Evolutionary conservation across 2,888 invertebrate genomes (phyloP).

Genomic region (Neuroscelio doddi): DNA sequence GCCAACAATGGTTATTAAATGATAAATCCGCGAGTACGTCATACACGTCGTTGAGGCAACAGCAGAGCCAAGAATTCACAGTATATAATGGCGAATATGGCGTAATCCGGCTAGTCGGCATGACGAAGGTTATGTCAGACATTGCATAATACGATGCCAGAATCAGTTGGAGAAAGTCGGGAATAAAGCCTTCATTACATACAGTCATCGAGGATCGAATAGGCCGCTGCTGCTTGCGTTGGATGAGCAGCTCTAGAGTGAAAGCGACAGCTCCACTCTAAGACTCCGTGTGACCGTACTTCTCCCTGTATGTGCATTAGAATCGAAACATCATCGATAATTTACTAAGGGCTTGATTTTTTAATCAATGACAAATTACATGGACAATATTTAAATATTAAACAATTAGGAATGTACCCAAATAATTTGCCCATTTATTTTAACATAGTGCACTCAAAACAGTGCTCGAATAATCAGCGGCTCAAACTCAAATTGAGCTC

Average conservation of each 20-base stretch:
- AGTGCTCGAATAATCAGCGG: too few species aligned
- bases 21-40: not conserved
- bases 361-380: too few species aligned
- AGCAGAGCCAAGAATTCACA: conserved; percentile 32
- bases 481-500: too few species aligned
- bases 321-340: conserved; percentile 18
- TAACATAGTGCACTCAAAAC: too few species aligned
- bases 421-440: too few species aligned
- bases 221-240: conserved; percentile 16
- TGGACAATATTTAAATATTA: too few species aligned
- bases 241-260: conserved; percentile 44
- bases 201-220: conserved; percentile 22
- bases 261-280: conserved; percentile 41
- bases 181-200: conserved; percentile 42
- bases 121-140: conserved; percentile 72
- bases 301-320: conserved; percentile 30
- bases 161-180: conserved; percentile 54
- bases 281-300: conserved; percentile 14
- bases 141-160: conserved; percentile 64
- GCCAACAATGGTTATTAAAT: too few species aligned
- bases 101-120: conserved; percentile 61
- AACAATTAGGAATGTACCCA: too few species aligned
- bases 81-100: conserved; percentile 56
- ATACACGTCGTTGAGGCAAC: conserved; percentile 19
- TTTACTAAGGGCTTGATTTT: not conserved